Evolutionary conservation across 2,797 vertebrate genomes (phyloP).

Genomic region (Thaleichthys pacificus): DNA sequence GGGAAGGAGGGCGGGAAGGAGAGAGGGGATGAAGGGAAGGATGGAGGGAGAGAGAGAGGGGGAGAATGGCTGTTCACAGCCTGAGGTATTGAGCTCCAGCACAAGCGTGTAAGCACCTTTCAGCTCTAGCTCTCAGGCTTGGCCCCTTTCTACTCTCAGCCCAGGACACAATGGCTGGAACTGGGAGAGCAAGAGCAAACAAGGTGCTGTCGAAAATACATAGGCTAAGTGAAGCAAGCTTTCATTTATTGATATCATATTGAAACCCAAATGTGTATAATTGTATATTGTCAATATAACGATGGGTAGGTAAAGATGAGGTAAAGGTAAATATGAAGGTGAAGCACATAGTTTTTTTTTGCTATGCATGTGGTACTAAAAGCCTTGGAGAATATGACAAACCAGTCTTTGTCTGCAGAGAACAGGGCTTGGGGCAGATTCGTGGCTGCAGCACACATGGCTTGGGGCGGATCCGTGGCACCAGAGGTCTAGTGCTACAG

Average conservation of each 20-base stretch:
- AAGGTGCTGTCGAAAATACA: slow-evolving; percentile 19
- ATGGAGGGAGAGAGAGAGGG: no score
- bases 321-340: no score
- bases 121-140: slow-evolving; percentile 51
- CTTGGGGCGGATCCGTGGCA: background rate
- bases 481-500: background rate
- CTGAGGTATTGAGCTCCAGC: slow-evolving; percentile 64
- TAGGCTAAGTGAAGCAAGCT: background rate
- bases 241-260: background rate
- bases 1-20: background rate
- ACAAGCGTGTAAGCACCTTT: slow-evolving; percentile 51
- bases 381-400: no score
- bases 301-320: no score
- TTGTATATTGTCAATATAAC: no score
- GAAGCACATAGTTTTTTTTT: no score
- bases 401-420: slow-evolving; percentile 7
- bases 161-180: slow-evolving; percentile 60
- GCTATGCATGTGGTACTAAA: no score
- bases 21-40: no score
- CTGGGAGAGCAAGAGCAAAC: slow-evolving; percentile 43
- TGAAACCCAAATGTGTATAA: no score
- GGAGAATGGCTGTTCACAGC: slow-evolving; percentile 49
- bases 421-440: background rate
- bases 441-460: background rate
- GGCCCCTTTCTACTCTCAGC: slow-evolving; percentile 57